Evolutionary conservation across 2,888 invertebrate genomes (phyloP), one percentile per base, ranked within the genome.

Genomic region (Branchinecta sandiegonensis): DNA sequence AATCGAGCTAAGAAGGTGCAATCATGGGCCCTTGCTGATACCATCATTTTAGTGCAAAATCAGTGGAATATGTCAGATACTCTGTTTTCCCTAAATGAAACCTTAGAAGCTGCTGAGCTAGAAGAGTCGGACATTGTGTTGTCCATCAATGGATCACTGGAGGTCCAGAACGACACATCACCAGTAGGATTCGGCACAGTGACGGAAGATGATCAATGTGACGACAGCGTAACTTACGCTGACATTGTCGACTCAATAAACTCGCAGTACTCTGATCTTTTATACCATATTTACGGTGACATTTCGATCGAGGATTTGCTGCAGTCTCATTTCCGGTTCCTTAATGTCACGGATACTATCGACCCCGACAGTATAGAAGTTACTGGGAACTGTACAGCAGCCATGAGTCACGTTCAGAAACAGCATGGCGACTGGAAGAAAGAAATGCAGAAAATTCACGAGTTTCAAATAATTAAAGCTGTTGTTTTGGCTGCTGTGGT

Each of bases 381-480:
- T 56, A 17, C n/a, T 14, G 56, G 56, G 17, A 56, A 56, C 17
- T 56, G 56, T 56, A 14, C 56, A 8, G 56, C n/a, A 56, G 56
- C 56, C 1, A 8, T 56, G 17, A 17, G 56, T 17, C 56, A 56
- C 17, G 56, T 56, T 10, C 14, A 56, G 17, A 56, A 56, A 10
- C 14, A 65, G 14, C 48, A 67, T 46, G 56, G 66, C 13, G 65
- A 65, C 9, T 68, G 68, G 68, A 47, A 37, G 12, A 23, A 47
- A n/a, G 12, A 68, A 46, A 68, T 68, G 68, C 68, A 68, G 47
- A 46, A 67, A 50, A n/a, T 75, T 5, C 73, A 75, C 71, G 72
- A 75, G 69, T 74, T 76, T 69, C 76, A 77, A 70, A 75, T 77
- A 48, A 76, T 77, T 67, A 77, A 76, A 73, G 76, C 75, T 14